These are phyloP conservation scores for Phrynosoma blainvillii DNA, from an alignment of 2,113 vertebrate genomes.

Conservation along the genomic window DNA sequence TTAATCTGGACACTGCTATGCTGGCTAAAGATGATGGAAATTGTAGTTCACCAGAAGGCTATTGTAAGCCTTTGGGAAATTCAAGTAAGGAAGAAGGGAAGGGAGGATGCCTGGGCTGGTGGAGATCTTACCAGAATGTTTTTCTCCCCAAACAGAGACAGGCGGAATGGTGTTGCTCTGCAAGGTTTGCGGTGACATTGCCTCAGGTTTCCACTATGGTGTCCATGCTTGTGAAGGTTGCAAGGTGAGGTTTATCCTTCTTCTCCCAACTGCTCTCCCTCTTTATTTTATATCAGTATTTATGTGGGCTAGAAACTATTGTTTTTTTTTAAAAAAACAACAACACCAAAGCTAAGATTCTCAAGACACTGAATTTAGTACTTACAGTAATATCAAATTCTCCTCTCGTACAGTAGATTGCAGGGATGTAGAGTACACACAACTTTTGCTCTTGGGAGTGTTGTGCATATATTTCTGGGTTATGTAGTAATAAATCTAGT, in stretches of 20 bases:
- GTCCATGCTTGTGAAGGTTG: conserved; percentile 91
- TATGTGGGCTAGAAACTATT: neutral
- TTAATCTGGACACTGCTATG: neutral
- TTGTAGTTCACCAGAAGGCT: neutral
- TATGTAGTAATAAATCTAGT: neutral
- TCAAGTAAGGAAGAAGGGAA: too few relatives aligned
- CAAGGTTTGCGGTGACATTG: conserved; percentile 88
- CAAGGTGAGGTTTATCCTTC: conserved; percentile 77
- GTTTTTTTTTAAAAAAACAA: neutral
- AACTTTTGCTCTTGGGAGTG: neutral
- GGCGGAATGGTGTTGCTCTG: conserved; percentile 87
- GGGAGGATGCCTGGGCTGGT: neutral
- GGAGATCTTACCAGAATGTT: neutral
- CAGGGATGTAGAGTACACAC: neutral
- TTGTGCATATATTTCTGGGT: neutral
- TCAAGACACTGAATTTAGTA: neutral
- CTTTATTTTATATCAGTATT: neutral
- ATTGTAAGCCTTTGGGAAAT: neutral
- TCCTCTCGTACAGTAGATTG: neutral
- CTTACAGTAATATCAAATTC: neutral
- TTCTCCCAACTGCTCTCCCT: neutral
- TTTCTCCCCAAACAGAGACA: conserved; percentile 75
- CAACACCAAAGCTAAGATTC: neutral
- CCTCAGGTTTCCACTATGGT: conserved; percentile 88
- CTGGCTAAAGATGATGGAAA: neutral